Percentiles rank a stretch among this genome's conserved stretches.
phyloP scores from a whole-genome alignment of 2,888 invertebrate species.

The Orthonevra nobilis region DNA sequence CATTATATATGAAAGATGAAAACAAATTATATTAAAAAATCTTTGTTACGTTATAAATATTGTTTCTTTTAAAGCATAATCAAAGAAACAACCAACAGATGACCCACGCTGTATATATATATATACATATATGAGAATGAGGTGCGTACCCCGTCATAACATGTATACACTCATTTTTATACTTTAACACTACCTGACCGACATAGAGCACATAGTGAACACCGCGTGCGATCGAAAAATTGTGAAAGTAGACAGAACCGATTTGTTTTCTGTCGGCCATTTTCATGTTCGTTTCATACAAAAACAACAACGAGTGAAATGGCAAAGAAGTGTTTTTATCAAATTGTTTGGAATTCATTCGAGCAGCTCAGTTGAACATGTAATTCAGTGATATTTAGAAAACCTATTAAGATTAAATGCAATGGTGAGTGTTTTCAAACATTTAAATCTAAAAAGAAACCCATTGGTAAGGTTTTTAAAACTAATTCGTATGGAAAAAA shows the following conservation, averaged over 20 bases:
- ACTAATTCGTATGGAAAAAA: constrained; percentile 22
- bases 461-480: background rate
- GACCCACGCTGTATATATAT: too few species aligned
- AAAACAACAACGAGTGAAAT: constrained; percentile 64
- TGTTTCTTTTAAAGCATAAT: too few species aligned
- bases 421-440: constrained; percentile 39
- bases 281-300: constrained; percentile 55
- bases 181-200: constrained; percentile 30
- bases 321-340: constrained; percentile 67
- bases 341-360: constrained; percentile 67
- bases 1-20: too few species aligned
- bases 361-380: constrained; percentile 54
- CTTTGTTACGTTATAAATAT: too few species aligned
- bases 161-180: too few species aligned
- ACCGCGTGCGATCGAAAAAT: too few species aligned
- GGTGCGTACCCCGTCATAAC: too few species aligned
- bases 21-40: too few species aligned
- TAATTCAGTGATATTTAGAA: constrained; percentile 53
- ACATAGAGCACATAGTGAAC: background rate
- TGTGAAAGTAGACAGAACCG: too few species aligned
- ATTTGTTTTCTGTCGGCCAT: constrained; percentile 60
- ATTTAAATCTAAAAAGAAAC: background rate
- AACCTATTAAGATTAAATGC: constrained; percentile 11
- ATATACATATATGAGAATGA: too few species aligned
- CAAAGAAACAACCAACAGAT: too few species aligned